Base-by-base conservation (phyloP, 2,888 invertebrate genomes). In the Allophyes oxyacanthae region DNA sequence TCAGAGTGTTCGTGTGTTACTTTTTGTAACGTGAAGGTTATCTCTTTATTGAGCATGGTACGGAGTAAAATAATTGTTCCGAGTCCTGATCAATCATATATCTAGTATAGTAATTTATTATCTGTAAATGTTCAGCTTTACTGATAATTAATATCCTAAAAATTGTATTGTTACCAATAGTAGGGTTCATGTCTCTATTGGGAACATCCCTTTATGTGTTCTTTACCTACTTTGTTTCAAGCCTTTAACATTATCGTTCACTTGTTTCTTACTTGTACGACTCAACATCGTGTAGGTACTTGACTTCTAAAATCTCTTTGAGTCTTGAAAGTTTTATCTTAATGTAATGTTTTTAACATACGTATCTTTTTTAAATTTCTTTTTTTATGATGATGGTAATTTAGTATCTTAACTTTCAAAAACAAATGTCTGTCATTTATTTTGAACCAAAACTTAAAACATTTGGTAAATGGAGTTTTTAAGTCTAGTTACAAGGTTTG, bases 161-260 rank as follows among this genome's bases (percentile, higher is more conserved):
- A n/a, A n/a, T n/a, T n/a, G n/a, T n/a, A n/a, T n/a, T n/a, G n/a
- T n/a, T n/a, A n/a, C 64, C 46, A 34, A 10, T 78, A 43, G 82
- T 83, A 82, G 64, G 74, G 75, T 11, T 52, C 59, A 52, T 65
- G 68, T 72, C 61, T 79, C 67, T 67, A 70, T 78, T 61, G 68
- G 60, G 72, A 80, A 63, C 75, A 72, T 74, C 65, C 68, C 69
- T 70, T 61, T 62, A 64, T 69, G 71, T 77, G 58, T 75, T 76
- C 71, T 70, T 75, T 77, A 80, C n/a, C n/a, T n/a, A n/a, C 77
- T 79, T 77, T 75, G 80, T 81, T 79, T 79, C 73, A 75, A 84
- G 77, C 61, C 71, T 79, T 75, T 59, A 42, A 71, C 69, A 78
- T 81, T 76, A 79, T 75, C 60, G 70, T 69, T 61, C 41, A 72